Percentiles rank a stretch among this genome's conserved stretches.
Evolutionary conservation across 2,797 vertebrate species (phyloP).

Genomic region (Betta splendens): DNA sequence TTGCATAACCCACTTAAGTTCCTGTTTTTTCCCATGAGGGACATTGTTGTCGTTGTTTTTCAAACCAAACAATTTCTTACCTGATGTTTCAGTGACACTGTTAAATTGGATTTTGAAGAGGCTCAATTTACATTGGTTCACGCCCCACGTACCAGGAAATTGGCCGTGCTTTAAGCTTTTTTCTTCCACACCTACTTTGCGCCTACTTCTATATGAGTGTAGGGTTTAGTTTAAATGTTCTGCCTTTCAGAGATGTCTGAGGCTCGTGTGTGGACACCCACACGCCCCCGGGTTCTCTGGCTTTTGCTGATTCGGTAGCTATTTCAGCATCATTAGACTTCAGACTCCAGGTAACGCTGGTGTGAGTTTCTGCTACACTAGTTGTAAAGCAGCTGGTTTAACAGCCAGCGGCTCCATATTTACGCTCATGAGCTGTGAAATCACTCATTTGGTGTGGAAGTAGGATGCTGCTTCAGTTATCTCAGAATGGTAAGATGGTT

Average conservation of each 20-base stretch:
- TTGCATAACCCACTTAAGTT: conserved; percentile 43
- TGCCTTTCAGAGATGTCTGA: not conserved
- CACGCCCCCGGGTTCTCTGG: not conserved
- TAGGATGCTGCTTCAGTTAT: not conserved
- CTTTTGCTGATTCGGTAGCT: conserved; percentile 19
- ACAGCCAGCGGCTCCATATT: not conserved
- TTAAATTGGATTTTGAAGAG: conserved; percentile 19
- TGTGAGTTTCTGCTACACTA: too few relatives aligned
- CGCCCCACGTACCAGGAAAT: conserved; percentile 4
- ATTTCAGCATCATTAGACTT: conserved; percentile 5
- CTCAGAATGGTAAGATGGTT: not conserved
- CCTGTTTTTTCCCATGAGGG: conserved; percentile 17
- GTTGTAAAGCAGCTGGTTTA: too few relatives aligned
- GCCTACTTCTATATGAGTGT: not conserved
- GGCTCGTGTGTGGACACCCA: not conserved
- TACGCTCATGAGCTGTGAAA: not conserved
- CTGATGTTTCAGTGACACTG: conserved; percentile 9
- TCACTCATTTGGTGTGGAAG: not conserved
- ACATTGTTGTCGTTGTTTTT: conserved; percentile 15
- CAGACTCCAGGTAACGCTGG: conserved; percentile 3
- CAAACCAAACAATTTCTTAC: conserved; percentile 28
- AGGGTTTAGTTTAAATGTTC: not conserved
- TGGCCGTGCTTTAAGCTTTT: conserved; percentile 7
- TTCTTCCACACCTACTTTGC: too few relatives aligned
- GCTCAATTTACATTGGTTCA: conserved; percentile 12